These are phyloP conservation scores for Malurus leucopterus DNA, from an alignment of 2,797 vertebrate species.

Conservation along the genomic window DNA sequence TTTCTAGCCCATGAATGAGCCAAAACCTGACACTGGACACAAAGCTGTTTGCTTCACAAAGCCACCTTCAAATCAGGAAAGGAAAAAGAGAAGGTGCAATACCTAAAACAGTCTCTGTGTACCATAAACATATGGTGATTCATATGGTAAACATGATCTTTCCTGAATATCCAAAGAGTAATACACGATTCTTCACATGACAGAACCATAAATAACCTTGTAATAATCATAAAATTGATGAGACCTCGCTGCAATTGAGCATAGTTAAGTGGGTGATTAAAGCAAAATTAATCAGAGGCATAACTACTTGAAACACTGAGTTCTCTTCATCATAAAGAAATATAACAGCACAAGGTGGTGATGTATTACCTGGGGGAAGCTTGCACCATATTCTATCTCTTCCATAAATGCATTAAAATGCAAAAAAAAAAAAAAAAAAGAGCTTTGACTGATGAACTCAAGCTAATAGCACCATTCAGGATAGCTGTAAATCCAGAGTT, in stretches of 20 bases:
- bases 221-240: not conserved
- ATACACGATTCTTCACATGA: not conserved
- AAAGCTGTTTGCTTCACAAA: not conserved
- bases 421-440: not conserved
- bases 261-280: not conserved
- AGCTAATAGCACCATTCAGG: not conserved
- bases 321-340: not conserved
- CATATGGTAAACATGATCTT: not conserved
- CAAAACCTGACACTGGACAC: not conserved
- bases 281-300: not conserved
- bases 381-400: not conserved
- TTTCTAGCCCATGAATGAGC: not conserved
- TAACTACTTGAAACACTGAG: not conserved
- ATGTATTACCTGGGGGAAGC: not conserved
- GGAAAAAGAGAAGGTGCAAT: not conserved
- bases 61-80: not conserved
- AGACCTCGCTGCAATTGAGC: not conserved
- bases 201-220: not conserved
- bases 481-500: not conserved
- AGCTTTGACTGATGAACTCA: not conserved
- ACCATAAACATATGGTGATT: accelerated
- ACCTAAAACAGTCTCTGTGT: not conserved
- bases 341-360: not conserved
- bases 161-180: not conserved
- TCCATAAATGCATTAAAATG: not conserved